These are phyloP conservation scores for Nasonia giraulti DNA, from an alignment of 1,140 invertebrate species.

Conservation along the genomic window DNA sequence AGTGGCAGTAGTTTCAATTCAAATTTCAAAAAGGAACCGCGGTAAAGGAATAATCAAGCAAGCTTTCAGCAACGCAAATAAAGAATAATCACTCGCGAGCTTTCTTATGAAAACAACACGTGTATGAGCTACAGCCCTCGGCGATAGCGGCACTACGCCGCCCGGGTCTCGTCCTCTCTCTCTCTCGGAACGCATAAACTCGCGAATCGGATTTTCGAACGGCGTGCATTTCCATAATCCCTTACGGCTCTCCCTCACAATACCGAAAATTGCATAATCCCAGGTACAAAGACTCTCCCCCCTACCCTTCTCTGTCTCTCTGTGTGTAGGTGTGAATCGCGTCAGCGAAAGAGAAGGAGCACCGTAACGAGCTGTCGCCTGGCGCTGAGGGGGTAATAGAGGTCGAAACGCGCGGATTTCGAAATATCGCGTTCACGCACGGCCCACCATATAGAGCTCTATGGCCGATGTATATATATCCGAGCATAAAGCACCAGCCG, in stretches of 20 bases:
- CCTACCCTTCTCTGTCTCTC: too few relatives aligned
- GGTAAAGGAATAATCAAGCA: too few relatives aligned
- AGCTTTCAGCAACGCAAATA: not conserved
- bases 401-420: not conserved
- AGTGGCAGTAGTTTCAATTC: too few relatives aligned
- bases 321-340: too few relatives aligned
- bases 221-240: slow-evolving; percentile 19
- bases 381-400: not conserved
- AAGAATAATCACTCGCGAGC: not conserved
- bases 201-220: slow-evolving; percentile 1
- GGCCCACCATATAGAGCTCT: too few relatives aligned
- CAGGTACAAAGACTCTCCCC: not conserved
- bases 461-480: not conserved
- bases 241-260: not conserved
- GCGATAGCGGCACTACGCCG: not conserved
- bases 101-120: not conserved
- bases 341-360: too few relatives aligned
- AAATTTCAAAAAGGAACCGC: too few relatives aligned
- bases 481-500: not conserved
- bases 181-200: not conserved
- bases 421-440: not conserved
- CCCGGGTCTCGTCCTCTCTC: not conserved
- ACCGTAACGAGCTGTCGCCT: not conserved
- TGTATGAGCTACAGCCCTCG: not conserved
- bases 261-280: slow-evolving; percentile 17